Percentiles rank a stretch among this genome's conserved stretches.
phyloP scores from a whole-genome alignment of 2,797 vertebrate genomes.

The Pelochelys cantorii region DNA sequence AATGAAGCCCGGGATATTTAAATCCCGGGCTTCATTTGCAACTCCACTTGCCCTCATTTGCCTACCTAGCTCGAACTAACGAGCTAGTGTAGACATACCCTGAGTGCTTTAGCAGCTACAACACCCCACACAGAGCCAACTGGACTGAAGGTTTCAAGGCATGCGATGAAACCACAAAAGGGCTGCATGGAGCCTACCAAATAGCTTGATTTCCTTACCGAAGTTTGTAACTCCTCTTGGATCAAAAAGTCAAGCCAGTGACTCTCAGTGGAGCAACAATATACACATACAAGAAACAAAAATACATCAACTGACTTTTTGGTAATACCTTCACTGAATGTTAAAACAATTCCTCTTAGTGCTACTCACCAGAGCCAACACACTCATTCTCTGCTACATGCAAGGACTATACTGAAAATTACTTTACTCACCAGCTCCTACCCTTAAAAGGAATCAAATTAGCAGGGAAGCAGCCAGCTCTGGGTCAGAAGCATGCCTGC shows the following conservation, averaged over 20 bases:
- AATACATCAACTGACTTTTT: not conserved
- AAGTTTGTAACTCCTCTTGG: not conserved
- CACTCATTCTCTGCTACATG: not conserved
- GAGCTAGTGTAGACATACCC: too few species aligned
- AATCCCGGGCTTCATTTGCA: too few species aligned
- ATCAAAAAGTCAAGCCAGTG: not conserved
- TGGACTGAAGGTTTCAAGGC: not conserved
- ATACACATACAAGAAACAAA: constrained; percentile 24
- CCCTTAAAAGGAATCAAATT: constrained; percentile 80
- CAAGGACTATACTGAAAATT: constrained; percentile 38
- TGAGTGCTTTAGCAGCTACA: too few species aligned
- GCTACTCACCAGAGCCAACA: not conserved
- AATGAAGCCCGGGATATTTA: too few species aligned
- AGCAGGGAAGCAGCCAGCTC: constrained; percentile 49
- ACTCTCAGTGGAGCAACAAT: not conserved
- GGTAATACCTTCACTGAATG: constrained; percentile 12
- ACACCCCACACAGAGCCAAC: accelerated
- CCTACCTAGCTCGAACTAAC: too few species aligned
- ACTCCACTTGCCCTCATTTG: too few species aligned
- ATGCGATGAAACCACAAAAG: not conserved
- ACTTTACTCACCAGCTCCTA: constrained; percentile 53
- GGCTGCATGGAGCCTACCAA: not conserved
- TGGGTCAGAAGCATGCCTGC: constrained; percentile 63
- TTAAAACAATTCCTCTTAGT: constrained; percentile 9
- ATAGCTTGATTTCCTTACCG: constrained; percentile 20